Evolutionary conservation across 2,888 invertebrate genomes (phyloP), one percentile per base, ranked within the genome.

Genomic region (Coelinius sp.): DNA sequence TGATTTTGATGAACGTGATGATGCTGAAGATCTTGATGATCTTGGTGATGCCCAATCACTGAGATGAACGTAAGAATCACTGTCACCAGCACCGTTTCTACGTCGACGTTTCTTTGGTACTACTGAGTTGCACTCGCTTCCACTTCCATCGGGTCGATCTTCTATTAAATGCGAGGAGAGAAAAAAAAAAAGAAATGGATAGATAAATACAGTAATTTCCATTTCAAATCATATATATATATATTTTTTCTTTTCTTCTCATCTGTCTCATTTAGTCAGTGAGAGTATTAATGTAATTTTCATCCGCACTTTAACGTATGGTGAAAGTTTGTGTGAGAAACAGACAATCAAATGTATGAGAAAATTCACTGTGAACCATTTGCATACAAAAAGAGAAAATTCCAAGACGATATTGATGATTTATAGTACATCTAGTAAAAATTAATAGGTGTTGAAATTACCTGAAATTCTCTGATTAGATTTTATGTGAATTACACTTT

Each of bases 401-500:
- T 3, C 6, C 8, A 35, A 35, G 10, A 35, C 8, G 1, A 10
- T 35, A 10, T 1, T 3, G 10, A 35, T 1, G 10, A 35, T 35
- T 35, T 1, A 8, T 35, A 52, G 22, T 52, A 8, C 22, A 22
- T n/a, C n/a, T 20, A 24, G 10, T 35, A 35, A 35, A 35, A 10
- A 12, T n/a, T n/a, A 10, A 10, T 38, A 8, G 10, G 38, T 2
- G 68, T 56, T 56, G 38, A 22, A 44, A 49, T 78, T 79, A 86
- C 86, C 87, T 78, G 83, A 71, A 38, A 77, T 76, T 77, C 83
- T 80, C 63, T 85, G 85, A 74, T 80, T 83, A 38, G 83, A 76
- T 70, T 83, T 83, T 67, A 89, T 87, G 73, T 89, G 89, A 75
- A 95, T 94, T 73, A 95, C 95, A 75, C 94, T 94, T 79, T 94